Conservation (phyloP, 1,140 invertebrate species). For the Calephelis virginiensis region DNA sequence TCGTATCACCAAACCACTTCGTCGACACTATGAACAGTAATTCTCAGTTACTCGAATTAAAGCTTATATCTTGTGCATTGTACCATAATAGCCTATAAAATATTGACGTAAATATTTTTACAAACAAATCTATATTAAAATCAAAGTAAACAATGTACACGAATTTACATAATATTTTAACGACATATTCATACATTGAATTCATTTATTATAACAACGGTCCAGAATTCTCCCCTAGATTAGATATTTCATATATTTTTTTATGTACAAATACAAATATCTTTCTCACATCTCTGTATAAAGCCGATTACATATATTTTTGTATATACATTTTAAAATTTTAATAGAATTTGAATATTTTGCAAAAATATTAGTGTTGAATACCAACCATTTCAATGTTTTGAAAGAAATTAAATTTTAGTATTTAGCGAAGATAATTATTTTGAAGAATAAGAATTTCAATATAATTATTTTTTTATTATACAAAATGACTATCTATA, state of each 20-base stretch:
- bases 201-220: conserved; percentile 2
- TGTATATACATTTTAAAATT: not conserved
- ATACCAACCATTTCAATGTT: too few relatives aligned
- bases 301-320: conserved; percentile 7
- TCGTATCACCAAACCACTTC: too few relatives aligned
- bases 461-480: too few relatives aligned
- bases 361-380: not conserved
- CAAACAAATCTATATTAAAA: too few relatives aligned
- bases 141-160: not conserved
- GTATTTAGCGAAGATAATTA: too few relatives aligned
- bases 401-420: too few relatives aligned
- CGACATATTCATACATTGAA: not conserved
- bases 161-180: not conserved
- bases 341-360: not conserved
- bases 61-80: conserved; percentile 9
- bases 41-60: conserved; percentile 1
- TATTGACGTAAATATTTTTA: not conserved
- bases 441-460: too few relatives aligned
- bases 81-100: not conserved
- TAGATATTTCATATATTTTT: not conserved
- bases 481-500: too few relatives aligned
- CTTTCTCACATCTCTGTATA: conserved; percentile 4
- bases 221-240: not conserved
- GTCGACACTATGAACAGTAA: not conserved
- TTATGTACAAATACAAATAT: not conserved